phyloP scores from a whole-genome alignment of 2,888 invertebrate genomes.

The Chelonus formosanus region DNA sequence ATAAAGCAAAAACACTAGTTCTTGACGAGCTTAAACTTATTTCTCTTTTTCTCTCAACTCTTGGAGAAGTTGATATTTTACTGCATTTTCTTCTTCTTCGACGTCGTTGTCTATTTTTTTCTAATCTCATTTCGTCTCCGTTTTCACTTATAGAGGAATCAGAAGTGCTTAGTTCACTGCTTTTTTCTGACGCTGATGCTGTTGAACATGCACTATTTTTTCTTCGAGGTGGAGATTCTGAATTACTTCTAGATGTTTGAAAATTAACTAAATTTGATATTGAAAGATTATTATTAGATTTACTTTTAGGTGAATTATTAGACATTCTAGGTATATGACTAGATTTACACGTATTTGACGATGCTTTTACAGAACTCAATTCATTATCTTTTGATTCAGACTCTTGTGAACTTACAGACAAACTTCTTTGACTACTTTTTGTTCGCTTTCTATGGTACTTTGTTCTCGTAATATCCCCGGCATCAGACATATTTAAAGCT shows the following conservation, averaged over 20 bases:
- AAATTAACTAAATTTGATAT: slow-evolving; percentile 25
- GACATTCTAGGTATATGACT: slow-evolving; percentile 4
- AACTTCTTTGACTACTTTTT: slow-evolving; percentile 59
- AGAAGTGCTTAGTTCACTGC: slow-evolving; percentile 63
- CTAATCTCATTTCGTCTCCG: slow-evolving; percentile 49
- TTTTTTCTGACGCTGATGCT: slow-evolving; percentile 45
- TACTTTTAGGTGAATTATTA: slow-evolving; percentile 2
- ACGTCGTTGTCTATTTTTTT: slow-evolving; percentile 31
- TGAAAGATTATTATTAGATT: slow-evolving; percentile 26
- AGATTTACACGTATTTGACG: not conserved
- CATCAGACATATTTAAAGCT: slow-evolving; percentile 72
- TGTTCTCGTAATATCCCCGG: slow-evolving; percentile 54
- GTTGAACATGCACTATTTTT: slow-evolving; percentile 37
- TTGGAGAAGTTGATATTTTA: slow-evolving; percentile 47
- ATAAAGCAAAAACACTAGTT: slow-evolving; percentile 67
- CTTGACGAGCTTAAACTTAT: slow-evolving; percentile 65
- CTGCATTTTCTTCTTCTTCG: slow-evolving; percentile 42
- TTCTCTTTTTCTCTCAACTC: slow-evolving; percentile 44
- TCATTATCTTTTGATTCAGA: slow-evolving; percentile 46
- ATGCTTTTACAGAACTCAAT: not conserved
- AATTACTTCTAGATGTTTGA: slow-evolving; percentile 43
- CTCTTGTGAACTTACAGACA: slow-evolving; percentile 65
- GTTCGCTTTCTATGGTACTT: slow-evolving; percentile 49
- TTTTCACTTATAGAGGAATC: slow-evolving; percentile 42
- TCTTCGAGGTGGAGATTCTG: slow-evolving; percentile 44